Evolutionary conservation across 2,113 vertebrate genomes (phyloP), one percentile per base, ranked within the genome.

Genomic region (Pomatorhinus ruficollis): DNA sequence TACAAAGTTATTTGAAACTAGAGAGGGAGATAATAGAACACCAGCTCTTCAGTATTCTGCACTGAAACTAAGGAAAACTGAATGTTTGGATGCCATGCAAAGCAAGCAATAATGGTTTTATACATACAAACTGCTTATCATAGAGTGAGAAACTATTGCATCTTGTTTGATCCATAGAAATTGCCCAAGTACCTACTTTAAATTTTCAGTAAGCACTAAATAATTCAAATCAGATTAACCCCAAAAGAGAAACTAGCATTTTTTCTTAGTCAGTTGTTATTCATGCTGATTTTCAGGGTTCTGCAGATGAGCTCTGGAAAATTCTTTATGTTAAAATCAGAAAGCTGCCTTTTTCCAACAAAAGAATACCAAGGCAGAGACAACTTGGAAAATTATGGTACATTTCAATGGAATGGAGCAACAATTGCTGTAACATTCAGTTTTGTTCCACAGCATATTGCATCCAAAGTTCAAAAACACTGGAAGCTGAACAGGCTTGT

Each of bases 261-360:
- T 82, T 83, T 83, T 39, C 15, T 80, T 15, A n/a, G 45, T 40
- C 31, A 30, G 0, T 42, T 54, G 15, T 50, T 72, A 42, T 23
- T 56, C 0, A 0, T 69, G 4, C 12, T 83, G 49, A 14, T 18
- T 68, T 56, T 42, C 0, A 9, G 30, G 6, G 4, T 3, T 35
- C 23, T 80, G 7, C 10, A 15, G 14, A 56, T 35, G 21, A 87
- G 5, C 9, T 80, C 33, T 76, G 30, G 39, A 49, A 66, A 83
- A 71, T 37, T 17, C 3, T 52, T 66, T 66, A 12, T 9, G 33
- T 23, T 80, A 54, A 87, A 76, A 69, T 42, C 12, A 31, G 27
- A 57, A 60, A 57, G 10, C 4, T 56, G 3, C 1, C 8, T 65
- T 31, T 60, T 65, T 23, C 9, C 20, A 71, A 47, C 53, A 37